These are phyloP conservation scores for Myotis findleyi DNA, from an alignment of 2,797 vertebrate species.

Conservation along the genomic window DNA sequence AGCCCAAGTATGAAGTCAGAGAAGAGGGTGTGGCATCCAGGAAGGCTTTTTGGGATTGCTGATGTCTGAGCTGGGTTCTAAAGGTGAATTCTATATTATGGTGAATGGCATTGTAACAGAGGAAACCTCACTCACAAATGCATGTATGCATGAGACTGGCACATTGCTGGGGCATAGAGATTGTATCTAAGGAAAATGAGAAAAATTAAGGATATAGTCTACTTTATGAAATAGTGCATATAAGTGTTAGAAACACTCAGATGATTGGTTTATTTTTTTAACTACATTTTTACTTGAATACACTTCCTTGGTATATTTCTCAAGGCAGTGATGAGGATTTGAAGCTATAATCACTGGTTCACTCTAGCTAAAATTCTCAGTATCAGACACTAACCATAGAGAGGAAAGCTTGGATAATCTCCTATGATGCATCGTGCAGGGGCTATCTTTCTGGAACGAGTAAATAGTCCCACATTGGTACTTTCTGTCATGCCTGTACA, in stretches of 20 bases:
- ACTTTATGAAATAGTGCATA: not conserved
- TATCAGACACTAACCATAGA: not conserved
- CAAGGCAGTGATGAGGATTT: not conserved
- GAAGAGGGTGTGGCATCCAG: not conserved
- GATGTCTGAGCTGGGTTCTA: not conserved
- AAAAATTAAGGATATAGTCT: not conserved
- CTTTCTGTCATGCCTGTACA: not conserved
- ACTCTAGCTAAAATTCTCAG: not conserved
- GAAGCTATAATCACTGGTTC: not conserved
- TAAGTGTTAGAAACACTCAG: not conserved
- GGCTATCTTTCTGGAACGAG: not conserved
- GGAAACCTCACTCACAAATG: not conserved
- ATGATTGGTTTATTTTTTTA: not conserved
- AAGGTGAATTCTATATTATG: not conserved
- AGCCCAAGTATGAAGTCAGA: not conserved
- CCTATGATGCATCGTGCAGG: not conserved
- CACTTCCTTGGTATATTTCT: not conserved
- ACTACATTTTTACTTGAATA: not conserved
- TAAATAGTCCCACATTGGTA: not conserved
- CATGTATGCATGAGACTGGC: not conserved
- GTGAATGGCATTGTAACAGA: not conserved
- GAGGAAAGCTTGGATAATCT: not conserved
- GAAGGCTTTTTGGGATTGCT: not conserved
- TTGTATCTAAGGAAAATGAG: not conserved
- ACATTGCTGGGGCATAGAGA: not conserved